Base-by-base conservation (phyloP, 2,113 vertebrate species). In the Mirounga angustirostris region DNA sequence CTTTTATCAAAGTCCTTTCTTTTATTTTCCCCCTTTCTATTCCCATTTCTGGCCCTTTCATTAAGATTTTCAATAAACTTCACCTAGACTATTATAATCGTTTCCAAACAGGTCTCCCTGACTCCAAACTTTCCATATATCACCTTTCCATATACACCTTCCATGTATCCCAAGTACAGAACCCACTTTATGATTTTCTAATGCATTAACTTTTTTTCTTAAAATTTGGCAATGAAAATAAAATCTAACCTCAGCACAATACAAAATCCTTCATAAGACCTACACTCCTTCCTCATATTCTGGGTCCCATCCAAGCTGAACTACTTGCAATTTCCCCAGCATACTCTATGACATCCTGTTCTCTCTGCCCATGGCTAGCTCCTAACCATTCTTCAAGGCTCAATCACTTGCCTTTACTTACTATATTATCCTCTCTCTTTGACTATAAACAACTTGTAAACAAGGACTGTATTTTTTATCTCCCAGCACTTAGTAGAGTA, bases 171-270 rank as follows among this genome's bases (percentile, higher is more conserved):
- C 71, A 84, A 69, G 56, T 43, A 94, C 4, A 67, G n/a, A 78
- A 15, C 2, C 46, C 84, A 54, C 61, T 84, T 46, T 80, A 86
- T 24, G 52, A 56, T 71, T 78, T 79, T 71, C 85, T 79, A 89
- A 73, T 81, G 36, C 40, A 87, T 33, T 91, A 52, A 84, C 26
- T 71, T 61, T 58, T 50, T 16, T 36, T 88, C 46, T 71, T 84
- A 54, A 89, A 93, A 89, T 52, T 4, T 82, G 54, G 43, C 43
- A 90, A 83, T 46, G 36, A 67, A 94, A 95, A 91, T 58, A 78
- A 85, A 90, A 78, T 58, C 61, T 69, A 36, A 83, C 63, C 58
- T 46, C 65, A 59, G 71, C 58, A 95, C 28, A 61, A 54, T 26
- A 74, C 24, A 71, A 79, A 94, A 56, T 19, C 52, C 69, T 90